Percentiles rank a stretch among this genome's conserved stretches.
These are phyloP conservation scores for Dolichotis patagonum DNA, from an alignment of 2,113 vertebrate species.

Conservation along the genomic window DNA sequence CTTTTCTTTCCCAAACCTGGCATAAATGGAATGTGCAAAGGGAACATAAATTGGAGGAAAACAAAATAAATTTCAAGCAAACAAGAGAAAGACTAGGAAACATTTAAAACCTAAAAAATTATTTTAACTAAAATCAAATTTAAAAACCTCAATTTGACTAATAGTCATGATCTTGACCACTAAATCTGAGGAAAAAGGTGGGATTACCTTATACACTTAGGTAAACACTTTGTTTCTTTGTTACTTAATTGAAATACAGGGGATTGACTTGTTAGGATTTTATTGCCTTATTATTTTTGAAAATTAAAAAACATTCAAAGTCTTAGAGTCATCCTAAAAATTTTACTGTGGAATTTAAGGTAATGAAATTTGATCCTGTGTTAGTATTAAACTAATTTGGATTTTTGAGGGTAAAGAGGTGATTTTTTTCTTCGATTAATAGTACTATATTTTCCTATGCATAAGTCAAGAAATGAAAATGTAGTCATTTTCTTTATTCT, in stretches of 20 bases:
- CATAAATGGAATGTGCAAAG: conserved; percentile 41
- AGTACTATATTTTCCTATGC: not conserved
- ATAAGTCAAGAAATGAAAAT: not conserved
- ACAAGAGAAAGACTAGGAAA: not conserved
- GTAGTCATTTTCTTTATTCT: conserved; percentile 50
- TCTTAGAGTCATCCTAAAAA: not conserved
- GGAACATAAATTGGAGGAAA: conserved; percentile 60
- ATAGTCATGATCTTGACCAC: not conserved
- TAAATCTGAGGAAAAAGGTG: not conserved
- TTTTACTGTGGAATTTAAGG: not conserved
- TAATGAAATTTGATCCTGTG: not conserved
- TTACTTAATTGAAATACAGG: conserved; percentile 6
- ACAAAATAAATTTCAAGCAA: conserved; percentile 37
- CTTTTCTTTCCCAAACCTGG: conserved; percentile 54
- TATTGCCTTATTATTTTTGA: not conserved
- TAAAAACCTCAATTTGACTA: conserved; percentile 21
- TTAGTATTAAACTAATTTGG: not conserved
- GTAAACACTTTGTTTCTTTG: not conserved
- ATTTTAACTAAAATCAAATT: conserved; percentile 35
- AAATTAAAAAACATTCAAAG: not conserved
- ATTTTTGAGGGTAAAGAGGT: not conserved
- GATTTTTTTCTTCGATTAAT: conserved; percentile 19
- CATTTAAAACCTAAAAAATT: not conserved
- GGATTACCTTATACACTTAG: not conserved
- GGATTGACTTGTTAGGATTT: conserved; percentile 9